Base-by-base conservation (phyloP, 2,888 invertebrate genomes). In the Athalia cordata region DNA sequence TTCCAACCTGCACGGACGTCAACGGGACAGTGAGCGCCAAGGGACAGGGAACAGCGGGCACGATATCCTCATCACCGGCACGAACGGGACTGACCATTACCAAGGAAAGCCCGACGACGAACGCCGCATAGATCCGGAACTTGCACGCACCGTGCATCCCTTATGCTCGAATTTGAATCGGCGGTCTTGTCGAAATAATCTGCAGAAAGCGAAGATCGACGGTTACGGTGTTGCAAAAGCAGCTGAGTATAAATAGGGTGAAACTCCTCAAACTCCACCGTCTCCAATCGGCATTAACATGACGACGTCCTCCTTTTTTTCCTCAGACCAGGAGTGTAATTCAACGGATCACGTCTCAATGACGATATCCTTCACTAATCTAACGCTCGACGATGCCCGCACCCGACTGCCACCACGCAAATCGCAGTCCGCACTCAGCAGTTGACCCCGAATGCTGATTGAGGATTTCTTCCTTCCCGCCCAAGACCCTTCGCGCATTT, bases 11-110 rank as follows among this genome's bases (percentile, higher is more conserved):
- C 8, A 68, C 80, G 13, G 72, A 65, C 4, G 29, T 5, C 29
- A 62, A 50, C 29, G 61, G 62, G 5, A 75, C 47, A 0, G 74
- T n/a, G 11, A 62, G 65, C 4, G 77, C 65, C 47, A 8, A 70
- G 5, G 79, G 67, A 64, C 84, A 84, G 81, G 80, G 4, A 3
- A 29, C 43, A 13, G n/a, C 50, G 13, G 43, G 11, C 7, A 3
- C 13, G 15, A 13, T 0, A n/a, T n/a, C 6, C 13, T 59, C 13
- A 45, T 72, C 59, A 55, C 52, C 57, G 67, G 7, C 49, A 29
- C 29, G 29, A 2, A 0, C 29, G 29, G 29, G 29, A 29, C 29
- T 29, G 29, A 29, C 29, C 29, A 29, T 29, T 0, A 2, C 29
- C 29, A 29, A 29, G 29, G 29, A 29, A 2, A 29, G 29, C 29